Conservation (phyloP, 2,797 vertebrate genomes). For the Amniataba percoides region DNA sequence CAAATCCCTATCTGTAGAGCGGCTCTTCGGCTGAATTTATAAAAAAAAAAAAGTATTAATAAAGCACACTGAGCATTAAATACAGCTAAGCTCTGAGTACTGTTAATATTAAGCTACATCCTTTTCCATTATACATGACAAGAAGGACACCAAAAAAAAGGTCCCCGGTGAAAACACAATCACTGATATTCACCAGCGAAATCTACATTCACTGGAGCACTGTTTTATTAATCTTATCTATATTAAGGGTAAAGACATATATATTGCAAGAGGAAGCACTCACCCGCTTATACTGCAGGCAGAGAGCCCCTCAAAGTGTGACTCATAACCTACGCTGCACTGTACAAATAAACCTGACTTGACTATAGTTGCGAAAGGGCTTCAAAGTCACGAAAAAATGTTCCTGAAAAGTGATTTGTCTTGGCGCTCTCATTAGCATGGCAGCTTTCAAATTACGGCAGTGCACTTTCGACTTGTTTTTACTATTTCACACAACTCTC, state of each 20-base stretch:
- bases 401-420: conserved; percentile 53
- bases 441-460: conserved; percentile 49
- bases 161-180: conserved; percentile 7
- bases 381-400: conserved; percentile 41
- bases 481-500: conserved; percentile 47
- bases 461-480: conserved; percentile 55
- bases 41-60: conserved; percentile 42
- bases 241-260: not conserved
- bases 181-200: not conserved
- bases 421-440: conserved; percentile 27
- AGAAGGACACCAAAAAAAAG: conserved; percentile 6
- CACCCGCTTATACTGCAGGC: not conserved
- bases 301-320: not conserved
- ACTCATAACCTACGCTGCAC: not conserved
- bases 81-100: conserved; percentile 45
- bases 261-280: not conserved
- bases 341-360: too few species aligned
- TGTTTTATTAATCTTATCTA: not conserved
- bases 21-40: conserved; percentile 40
- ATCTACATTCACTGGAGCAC: not conserved
- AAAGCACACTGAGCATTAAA: conserved; percentile 55
- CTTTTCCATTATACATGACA: conserved; percentile 9
- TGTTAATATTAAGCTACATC: conserved; percentile 33
- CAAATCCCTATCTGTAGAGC: conserved; percentile 63
- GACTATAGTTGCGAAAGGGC: conserved; percentile 24